A percentile compares a stretch with the other conserved stretches of the same genome.
These are phyloP conservation scores for Hirudo medicinalis DNA, from an alignment of 1,140 invertebrate genomes.

Conservation along the genomic window DNA sequence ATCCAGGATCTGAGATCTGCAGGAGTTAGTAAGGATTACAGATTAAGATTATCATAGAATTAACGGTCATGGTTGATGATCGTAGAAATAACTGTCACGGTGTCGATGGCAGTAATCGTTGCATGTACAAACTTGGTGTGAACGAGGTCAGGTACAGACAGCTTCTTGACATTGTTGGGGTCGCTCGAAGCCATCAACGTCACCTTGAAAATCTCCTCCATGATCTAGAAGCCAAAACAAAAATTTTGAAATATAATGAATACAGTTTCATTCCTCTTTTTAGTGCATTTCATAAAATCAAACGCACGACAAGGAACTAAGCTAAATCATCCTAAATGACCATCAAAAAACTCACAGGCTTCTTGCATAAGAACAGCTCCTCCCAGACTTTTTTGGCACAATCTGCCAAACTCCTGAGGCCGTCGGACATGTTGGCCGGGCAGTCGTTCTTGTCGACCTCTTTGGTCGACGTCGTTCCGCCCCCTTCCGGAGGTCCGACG, in stretches of 20 bases:
- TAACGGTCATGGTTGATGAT: too few species aligned
- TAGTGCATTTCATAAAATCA: too few species aligned
- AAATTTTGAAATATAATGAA: conserved; percentile 14
- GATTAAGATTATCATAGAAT: too few species aligned
- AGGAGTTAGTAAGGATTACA: not conserved
- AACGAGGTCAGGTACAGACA: conserved; percentile 56
- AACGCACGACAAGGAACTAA: too few species aligned
- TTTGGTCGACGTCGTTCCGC: conserved; percentile 19
- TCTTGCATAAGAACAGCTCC: conserved; percentile 87
- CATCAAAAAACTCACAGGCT: conserved; percentile 73
- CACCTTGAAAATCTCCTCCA: conserved; percentile 68
- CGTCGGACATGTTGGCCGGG: conserved; percentile 42
- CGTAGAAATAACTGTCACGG: too few species aligned
- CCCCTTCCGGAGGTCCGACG: conserved; percentile 51
- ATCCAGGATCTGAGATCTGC: conserved; percentile 58
- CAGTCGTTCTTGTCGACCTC: not conserved
- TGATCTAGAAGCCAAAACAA: conserved; percentile 27
- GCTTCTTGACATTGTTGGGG: conserved; percentile 25
- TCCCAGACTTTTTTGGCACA: conserved; percentile 90
- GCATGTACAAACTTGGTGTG: conserved; percentile 44
- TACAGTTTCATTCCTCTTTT: too few species aligned
- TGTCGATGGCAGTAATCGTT: not conserved
- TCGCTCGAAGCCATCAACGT: conserved; percentile 52
- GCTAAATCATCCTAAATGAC: conserved; percentile 17
- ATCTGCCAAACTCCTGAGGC: conserved; percentile 66